Evolutionary conservation across 1,140 invertebrate species (phyloP), one percentile per base, ranked within the genome.

Genomic region (Scaptodrosophila lebanonensis): DNA sequence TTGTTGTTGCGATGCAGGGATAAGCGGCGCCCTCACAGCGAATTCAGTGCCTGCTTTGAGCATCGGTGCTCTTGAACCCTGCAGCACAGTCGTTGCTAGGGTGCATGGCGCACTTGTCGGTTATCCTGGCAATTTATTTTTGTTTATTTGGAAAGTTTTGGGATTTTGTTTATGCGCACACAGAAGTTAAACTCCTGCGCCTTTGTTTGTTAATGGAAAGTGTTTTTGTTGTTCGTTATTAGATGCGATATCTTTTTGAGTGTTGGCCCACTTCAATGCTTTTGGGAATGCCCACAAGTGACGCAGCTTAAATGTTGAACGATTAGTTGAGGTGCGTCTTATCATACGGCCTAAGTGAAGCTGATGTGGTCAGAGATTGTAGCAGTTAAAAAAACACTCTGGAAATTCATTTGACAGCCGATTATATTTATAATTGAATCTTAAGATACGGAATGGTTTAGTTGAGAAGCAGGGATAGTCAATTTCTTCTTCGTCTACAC

Each of bases 91-190:
- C 9, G 7, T 3, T 9, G 16, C 2, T 16, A 5, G 22, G 42
- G 36, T 32, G 9, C 20, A 8, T 16, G 15, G 48, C 40, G 61
- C 75, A 82, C 75, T 75, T 75, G 75, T 69, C 52, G 39, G 65
- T 51, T 58, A 82, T 82, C 70, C 76, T 64, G 51, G 35, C 66
- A 82, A 70, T 66, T 70, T 70, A 36, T 40, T 47, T 61, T 57
- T 22, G 40, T 35, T 47, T 36, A 45, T 7, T 11, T 27, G 32
- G n/a, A 32, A 54, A 42, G 15, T 50, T 62, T 36, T 47, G 1
- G 18, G 16, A 60, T 53, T 53, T 47, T 22, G 18, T 40, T 52
- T 30, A 33, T 39, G 32, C 32, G 58, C 17, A 40, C 15, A 20
- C 20, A 8, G n/a, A 8, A 35, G 2, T 6, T n/a, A n/a, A n/a